These are phyloP conservation scores for Danio rerio DNA, from an alignment of 2,113 vertebrate genomes.

Conservation along the genomic window DNA sequence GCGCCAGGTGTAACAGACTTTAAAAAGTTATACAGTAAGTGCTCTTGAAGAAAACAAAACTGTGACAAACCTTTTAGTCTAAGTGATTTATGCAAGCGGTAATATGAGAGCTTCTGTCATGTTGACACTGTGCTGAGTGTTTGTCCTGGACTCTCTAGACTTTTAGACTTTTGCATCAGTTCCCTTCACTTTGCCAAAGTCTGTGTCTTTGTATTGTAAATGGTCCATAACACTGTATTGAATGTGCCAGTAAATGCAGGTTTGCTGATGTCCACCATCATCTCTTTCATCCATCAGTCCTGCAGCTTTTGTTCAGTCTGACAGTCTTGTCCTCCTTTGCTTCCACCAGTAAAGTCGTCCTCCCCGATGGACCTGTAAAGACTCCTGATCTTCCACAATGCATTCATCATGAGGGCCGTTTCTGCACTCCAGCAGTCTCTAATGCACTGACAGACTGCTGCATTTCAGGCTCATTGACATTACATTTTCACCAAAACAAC, in stretches of 20 bases:
- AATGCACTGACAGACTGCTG: background rate
- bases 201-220: conserved; percentile 11
- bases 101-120: background rate
- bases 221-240: background rate
- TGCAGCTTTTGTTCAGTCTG: background rate
- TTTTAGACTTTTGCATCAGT: background rate
- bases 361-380: background rate
- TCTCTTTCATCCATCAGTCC: background rate
- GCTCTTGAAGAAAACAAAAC: too few species aligned
- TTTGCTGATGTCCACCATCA: background rate
- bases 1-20: too few species aligned
- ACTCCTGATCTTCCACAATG: background rate
- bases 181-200: background rate
- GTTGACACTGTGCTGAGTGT: background rate
- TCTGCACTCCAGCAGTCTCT: conserved; percentile 4
- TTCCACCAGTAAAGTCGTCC: background rate
- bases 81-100: too few species aligned
- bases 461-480: background rate
- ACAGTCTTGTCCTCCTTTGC: background rate
- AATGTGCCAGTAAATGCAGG: background rate
- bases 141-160: background rate
- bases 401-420: background rate
- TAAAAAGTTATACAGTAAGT: too few species aligned
- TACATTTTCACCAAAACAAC: too few species aligned
- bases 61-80: too few species aligned